Evolutionary conservation across 2,888 invertebrate species (phyloP).

Genomic region (Phengaris arion): DNA sequence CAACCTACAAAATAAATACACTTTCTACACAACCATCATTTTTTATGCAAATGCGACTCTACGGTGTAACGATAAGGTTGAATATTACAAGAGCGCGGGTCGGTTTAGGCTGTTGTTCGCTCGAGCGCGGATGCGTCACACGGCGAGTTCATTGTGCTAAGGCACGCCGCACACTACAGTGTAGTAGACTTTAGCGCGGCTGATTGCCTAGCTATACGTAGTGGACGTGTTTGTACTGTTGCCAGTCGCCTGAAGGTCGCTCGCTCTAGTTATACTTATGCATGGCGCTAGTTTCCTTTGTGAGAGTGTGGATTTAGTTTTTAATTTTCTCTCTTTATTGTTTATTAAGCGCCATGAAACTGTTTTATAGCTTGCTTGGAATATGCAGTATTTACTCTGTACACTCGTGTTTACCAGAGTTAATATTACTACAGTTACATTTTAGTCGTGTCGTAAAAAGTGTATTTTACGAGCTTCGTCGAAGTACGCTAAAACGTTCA

Average conservation of each 20-base stretch:
- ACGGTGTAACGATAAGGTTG: conserved; percentile 42
- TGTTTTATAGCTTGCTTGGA: conserved; percentile 1
- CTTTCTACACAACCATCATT: conserved; percentile 49
- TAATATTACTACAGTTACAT: not conserved
- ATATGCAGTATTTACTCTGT: too few relatives aligned
- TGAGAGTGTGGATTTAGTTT: not conserved
- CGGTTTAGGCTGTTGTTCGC: conserved; percentile 50
- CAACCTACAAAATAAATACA: conserved; percentile 67
- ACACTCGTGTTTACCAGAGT: not conserved
- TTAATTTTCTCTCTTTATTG: not conserved
- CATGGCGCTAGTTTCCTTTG: conserved; percentile 42
- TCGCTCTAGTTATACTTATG: conserved; percentile 41
- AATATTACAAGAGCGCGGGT: conserved; percentile 39
- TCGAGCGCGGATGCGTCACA: conserved; percentile 61
- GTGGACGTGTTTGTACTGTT: conserved; percentile 46
- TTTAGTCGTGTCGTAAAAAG: not conserved
- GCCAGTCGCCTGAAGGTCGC: conserved; percentile 17
- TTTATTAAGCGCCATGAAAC: not conserved
- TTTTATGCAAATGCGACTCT: conserved; percentile 42
- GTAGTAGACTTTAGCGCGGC: not conserved
- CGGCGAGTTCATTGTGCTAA: conserved; percentile 73
- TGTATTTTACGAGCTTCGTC: not conserved
- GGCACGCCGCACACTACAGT: conserved; percentile 41
- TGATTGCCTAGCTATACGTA: conserved; percentile 1
- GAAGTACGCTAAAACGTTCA: not conserved